Conservation (phyloP, 2,797 vertebrate genomes). For the Protonibea diacanthus region DNA sequence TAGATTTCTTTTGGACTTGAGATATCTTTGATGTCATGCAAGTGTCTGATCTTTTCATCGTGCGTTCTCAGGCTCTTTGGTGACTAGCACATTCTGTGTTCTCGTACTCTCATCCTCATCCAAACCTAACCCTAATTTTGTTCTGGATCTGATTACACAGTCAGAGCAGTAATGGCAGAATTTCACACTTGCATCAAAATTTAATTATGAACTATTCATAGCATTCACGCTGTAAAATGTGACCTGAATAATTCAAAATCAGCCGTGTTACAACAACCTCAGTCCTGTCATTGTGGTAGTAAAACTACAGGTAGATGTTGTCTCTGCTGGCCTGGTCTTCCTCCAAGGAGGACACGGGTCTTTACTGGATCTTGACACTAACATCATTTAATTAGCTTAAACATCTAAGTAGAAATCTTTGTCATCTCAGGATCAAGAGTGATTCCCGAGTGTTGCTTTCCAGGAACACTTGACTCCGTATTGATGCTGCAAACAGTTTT, state of each 20-base stretch:
- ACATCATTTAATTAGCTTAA: constrained; percentile 36
- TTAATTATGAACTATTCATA: constrained; percentile 70
- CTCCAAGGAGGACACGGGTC: constrained; percentile 28
- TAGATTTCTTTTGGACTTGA: constrained; percentile 19
- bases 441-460: constrained; percentile 14
- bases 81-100: constrained; percentile 21
- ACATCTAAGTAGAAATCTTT: constrained; percentile 17
- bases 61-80: constrained; percentile 20
- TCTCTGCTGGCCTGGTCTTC: constrained; percentile 1
- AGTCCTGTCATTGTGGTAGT: constrained; percentile 27
- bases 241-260: constrained; percentile 69
- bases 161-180: constrained; percentile 45
- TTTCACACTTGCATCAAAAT: constrained; percentile 75
- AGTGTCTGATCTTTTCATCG: constrained; percentile 22
- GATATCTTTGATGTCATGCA: constrained; percentile 10
- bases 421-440: constrained; percentile 10
- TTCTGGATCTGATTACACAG: constrained; percentile 61
- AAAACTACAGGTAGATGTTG: constrained; percentile 18
- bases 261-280: constrained; percentile 39
- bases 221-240: constrained; percentile 61
- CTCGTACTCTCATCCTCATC: constrained; percentile 26
- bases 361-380: constrained; percentile 32
- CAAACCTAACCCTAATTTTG: constrained; percentile 54
- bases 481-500: not conserved
- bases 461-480: not conserved